Conservation (phyloP, 2,113 vertebrate genomes). For the Syrmaticus mikado region DNA sequence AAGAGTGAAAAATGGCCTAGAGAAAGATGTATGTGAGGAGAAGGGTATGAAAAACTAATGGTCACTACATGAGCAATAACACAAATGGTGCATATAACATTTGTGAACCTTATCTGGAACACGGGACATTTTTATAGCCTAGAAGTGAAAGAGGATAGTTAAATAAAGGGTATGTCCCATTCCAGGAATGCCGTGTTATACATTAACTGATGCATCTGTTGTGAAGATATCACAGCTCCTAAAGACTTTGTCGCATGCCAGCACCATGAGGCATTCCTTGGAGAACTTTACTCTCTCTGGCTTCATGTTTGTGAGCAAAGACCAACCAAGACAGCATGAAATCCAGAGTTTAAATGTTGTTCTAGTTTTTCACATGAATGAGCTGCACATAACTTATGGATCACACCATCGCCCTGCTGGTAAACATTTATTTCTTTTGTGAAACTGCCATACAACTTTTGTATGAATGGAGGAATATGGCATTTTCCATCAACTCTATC, state of each 20-base stretch:
- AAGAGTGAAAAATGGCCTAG: background rate
- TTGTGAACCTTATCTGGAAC: background rate
- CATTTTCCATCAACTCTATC: background rate
- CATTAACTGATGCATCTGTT: background rate
- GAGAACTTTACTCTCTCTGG: background rate
- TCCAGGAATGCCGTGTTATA: background rate
- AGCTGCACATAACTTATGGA: background rate
- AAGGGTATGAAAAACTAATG: background rate
- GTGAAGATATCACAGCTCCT: background rate
- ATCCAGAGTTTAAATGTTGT: background rate
- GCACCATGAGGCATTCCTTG: background rate
- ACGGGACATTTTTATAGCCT: background rate
- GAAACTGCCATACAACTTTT: background rate
- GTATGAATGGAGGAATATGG: background rate
- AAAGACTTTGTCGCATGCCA: background rate
- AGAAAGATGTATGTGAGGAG: background rate
- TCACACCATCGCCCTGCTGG: background rate
- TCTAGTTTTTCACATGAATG: constrained; percentile 16
- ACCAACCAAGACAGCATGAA: background rate
- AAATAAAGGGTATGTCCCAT: background rate
- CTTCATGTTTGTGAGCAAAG: background rate
- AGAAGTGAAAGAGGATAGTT: background rate
- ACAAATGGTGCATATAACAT: background rate
- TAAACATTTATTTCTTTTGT: background rate
- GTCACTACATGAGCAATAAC: background rate